phyloP scores from a whole-genome alignment of 2,113 vertebrate genomes.

The Mesocricetus auratus region DNA sequence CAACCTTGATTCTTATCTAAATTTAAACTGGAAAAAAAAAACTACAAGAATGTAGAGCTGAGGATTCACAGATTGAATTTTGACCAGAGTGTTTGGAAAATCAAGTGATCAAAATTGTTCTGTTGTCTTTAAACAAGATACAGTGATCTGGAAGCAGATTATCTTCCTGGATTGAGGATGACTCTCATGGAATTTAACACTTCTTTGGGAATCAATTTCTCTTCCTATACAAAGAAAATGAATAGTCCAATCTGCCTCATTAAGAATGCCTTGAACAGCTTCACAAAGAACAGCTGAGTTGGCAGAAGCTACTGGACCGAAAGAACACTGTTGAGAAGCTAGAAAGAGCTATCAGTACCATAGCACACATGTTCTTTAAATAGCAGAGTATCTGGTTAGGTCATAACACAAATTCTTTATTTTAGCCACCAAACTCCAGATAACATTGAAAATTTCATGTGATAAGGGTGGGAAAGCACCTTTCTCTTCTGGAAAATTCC shows the following conservation, averaged over 20 bases:
- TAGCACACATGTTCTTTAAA: neutral
- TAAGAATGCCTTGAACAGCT: neutral
- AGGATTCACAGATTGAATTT: neutral
- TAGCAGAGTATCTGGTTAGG: neutral
- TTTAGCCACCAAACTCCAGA: slow-evolving; percentile 49
- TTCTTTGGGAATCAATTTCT: slow-evolving; percentile 8
- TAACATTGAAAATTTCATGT: slow-evolving; percentile 42
- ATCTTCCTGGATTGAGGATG: neutral
- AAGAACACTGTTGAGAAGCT: neutral
- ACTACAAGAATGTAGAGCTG: neutral
- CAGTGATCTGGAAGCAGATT: neutral
- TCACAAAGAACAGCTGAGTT: neutral
- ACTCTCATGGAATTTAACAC: neutral
- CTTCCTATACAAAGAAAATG: neutral
- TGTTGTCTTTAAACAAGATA: neutral
- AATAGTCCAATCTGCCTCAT: neutral
- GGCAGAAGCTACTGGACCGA: neutral
- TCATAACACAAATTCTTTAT: slow-evolving; percentile 22
- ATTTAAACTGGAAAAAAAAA: too few relatives aligned
- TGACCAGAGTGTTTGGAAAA: neutral
- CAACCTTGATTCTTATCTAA: too few relatives aligned
- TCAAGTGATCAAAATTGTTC: neutral
- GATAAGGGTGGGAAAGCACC: slow-evolving; percentile 68
- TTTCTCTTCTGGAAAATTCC: slow-evolving; percentile 72
- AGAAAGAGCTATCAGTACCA: neutral